Base-by-base conservation (phyloP, 2,888 invertebrate species). In the Gari tellinella region DNA sequence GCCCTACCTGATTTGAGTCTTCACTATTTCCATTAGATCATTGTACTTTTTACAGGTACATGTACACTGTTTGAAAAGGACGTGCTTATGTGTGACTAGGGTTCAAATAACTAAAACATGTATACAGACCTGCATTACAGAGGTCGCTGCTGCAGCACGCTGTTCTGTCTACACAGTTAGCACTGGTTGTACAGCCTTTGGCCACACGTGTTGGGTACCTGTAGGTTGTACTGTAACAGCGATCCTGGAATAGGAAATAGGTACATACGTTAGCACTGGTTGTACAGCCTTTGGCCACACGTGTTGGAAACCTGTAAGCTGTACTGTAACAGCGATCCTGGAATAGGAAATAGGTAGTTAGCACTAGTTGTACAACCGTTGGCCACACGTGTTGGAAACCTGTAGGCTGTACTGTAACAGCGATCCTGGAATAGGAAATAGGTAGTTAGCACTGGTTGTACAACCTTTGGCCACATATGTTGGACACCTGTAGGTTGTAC, bases 271-370 rank as follows among this genome's bases (percentile, higher is more conserved):
- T 51, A 21, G 55, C 63, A 25, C 67, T 67, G 12, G 41, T 45
- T 12, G 63, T 58, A 45, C 75, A 76, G 0, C 75, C 75, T 23
- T 76, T 76, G 49, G 70, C 66, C 2, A 76, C 64, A 26, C 49
- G 43, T 2, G 31, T 46, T 7, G 23, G 38, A n/a, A n/a, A n/a
- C n/a, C n/a, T n/a, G n/a, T n/a, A n/a, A n/a, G n/a, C n/a, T n/a
- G n/a, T n/a, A n/a, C n/a, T n/a, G n/a, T n/a, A n/a, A n/a, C n/a
- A n/a, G n/a, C n/a, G n/a, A n/a, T n/a, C n/a, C n/a, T n/a, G n/a
- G n/a, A n/a, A n/a, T n/a, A n/a, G n/a, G n/a, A n/a, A n/a, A n/a
- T n/a, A n/a, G n/a, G n/a, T n/a, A n/a, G 10, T 62, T 51, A 21
- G 55, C 63, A 25, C 67, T 67, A 7, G 41, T 45, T 12, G 63